Percentiles rank a stretch among this genome's conserved stretches.
These are phyloP conservation scores for Cataglyphis albicans DNA, from an alignment of 2,888 invertebrate genomes.

Conservation along the genomic window DNA sequence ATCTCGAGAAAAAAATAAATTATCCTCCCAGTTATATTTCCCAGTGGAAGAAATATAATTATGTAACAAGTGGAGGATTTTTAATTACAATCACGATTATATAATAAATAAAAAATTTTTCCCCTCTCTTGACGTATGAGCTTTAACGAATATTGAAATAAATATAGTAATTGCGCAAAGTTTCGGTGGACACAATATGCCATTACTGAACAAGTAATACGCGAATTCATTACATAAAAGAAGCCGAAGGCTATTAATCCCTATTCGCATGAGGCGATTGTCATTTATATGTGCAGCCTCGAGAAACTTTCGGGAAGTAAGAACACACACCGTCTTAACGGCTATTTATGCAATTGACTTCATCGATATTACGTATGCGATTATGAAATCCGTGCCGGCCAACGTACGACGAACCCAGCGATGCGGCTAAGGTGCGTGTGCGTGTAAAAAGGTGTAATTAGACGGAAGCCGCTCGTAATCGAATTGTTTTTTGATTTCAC, in stretches of 20 bases:
- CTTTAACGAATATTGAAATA: neutral
- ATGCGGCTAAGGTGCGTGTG: constrained; percentile 21
- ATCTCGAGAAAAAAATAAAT: neutral
- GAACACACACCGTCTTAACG: neutral
- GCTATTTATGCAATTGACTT: constrained; percentile 52
- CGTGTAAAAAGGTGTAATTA: constrained; percentile 24
- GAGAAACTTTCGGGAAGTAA: constrained; percentile 54
- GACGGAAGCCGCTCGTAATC: neutral
- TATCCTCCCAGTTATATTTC: neutral
- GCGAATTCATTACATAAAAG: constrained; percentile 46
- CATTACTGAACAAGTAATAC: constrained; percentile 4
- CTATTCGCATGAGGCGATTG: constrained; percentile 18
- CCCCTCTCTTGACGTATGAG: neutral
- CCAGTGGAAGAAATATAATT: neutral
- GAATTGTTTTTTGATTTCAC: constrained; percentile 7
- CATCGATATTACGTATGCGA: constrained; percentile 48
- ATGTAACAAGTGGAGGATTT: neutral
- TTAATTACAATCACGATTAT: neutral
- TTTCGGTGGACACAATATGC: neutral
- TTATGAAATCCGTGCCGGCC: constrained; percentile 32
- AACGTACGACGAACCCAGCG: constrained; percentile 1
- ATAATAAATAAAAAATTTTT: neutral
- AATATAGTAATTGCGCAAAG: constrained; percentile 10
- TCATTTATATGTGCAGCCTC: constrained; percentile 31
- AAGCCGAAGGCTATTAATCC: constrained; percentile 33